phyloP scores from a whole-genome alignment of 2,797 vertebrate genomes.

The Artibeus lituratus region DNA sequence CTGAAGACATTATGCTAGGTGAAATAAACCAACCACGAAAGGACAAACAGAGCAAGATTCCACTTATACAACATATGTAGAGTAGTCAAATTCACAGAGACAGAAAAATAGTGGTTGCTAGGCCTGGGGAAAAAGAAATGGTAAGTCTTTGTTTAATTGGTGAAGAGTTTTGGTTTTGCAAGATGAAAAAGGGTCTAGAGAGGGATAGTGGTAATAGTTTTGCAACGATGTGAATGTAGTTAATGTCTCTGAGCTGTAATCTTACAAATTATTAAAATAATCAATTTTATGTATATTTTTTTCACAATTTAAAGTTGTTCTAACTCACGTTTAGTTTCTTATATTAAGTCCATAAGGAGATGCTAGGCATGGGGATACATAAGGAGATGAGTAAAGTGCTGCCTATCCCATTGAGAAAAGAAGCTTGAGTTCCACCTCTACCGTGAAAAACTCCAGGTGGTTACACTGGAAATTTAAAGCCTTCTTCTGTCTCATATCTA shows the following conservation, averaged over 20 bases:
- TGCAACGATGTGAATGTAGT: neutral
- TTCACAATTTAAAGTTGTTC: neutral
- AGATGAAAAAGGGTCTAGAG: neutral
- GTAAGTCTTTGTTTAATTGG: neutral
- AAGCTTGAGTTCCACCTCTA: neutral
- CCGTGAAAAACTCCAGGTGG: neutral
- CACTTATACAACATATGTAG: neutral
- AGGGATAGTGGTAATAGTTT: neutral
- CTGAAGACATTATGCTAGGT: neutral
- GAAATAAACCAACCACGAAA: neutral
- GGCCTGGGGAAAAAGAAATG: neutral
- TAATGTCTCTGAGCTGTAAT: neutral
- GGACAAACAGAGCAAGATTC: neutral
- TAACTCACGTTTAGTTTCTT: neutral
- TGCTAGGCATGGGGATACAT: neutral
- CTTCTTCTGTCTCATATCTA: constrained; percentile 4
- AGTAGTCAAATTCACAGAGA: neutral
- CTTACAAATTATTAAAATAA: neutral
- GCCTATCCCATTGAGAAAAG: neutral
- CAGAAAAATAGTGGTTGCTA: neutral
- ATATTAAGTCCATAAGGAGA: neutral
- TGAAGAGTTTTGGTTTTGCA: neutral
- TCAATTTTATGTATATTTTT: neutral
- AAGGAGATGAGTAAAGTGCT: neutral
- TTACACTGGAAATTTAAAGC: constrained; percentile 25